These are phyloP conservation scores for Onychomys torridus DNA, from an alignment of 2,797 vertebrate genomes.

Conservation along the genomic window DNA sequence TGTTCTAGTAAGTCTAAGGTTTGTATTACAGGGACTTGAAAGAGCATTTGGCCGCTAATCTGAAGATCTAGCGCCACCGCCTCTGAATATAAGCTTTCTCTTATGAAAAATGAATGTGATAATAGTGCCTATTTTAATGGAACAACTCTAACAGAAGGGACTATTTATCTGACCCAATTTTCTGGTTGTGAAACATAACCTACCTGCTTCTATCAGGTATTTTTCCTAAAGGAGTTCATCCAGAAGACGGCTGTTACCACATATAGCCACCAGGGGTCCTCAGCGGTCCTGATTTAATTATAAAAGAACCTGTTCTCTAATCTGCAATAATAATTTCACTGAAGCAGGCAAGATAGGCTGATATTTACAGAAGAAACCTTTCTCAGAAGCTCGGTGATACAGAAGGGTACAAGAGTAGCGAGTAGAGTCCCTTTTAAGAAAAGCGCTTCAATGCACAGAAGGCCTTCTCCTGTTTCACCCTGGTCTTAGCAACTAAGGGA, in stretches of 20 bases:
- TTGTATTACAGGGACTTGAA: neutral
- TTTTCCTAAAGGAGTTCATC: neutral
- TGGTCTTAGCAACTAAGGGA: neutral
- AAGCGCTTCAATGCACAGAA: neutral
- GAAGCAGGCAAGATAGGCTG: neutral
- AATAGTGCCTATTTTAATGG: conserved; percentile 8
- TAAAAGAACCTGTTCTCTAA: neutral
- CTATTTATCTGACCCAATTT: conserved; percentile 1
- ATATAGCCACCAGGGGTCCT: conserved; percentile 24
- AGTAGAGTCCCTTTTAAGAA: neutral
- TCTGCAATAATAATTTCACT: neutral
- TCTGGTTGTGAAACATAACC: neutral
- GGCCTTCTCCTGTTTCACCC: neutral
- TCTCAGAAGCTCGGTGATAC: conserved; percentile 8
- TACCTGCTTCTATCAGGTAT: neutral
- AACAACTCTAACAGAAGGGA: neutral
- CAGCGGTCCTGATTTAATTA: conserved; percentile 21
- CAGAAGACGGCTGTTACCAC: neutral
- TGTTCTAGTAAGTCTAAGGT: neutral
- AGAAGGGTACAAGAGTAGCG: neutral
- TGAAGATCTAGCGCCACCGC: neutral
- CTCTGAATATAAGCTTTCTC: conserved; percentile 24
- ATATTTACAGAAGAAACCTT: neutral
- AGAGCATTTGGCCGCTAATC: conserved; percentile 23
- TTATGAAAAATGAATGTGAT: neutral